Evolutionary conservation across 2,797 vertebrate genomes (phyloP).

Genomic region (Rhodeus uyekii): DNA sequence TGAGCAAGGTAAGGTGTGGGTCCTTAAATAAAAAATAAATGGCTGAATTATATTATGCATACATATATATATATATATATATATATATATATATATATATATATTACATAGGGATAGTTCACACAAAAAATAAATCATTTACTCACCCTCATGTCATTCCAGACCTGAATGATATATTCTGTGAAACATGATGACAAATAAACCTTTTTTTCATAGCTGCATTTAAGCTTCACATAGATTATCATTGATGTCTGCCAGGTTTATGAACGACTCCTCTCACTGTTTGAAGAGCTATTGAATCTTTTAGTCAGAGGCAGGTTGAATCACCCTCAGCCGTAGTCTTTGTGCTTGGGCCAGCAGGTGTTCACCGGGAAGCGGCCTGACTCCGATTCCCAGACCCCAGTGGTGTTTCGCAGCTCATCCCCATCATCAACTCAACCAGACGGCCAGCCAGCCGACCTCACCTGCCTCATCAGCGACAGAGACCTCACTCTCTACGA

Average conservation of each 20-base stretch:
- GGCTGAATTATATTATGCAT: no score
- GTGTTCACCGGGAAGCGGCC: constrained; percentile 95
- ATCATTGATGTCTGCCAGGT: neutral
- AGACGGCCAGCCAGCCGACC: constrained; percentile 78
- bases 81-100: no score
- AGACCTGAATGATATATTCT: neutral
- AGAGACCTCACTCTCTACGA: constrained; percentile 90
- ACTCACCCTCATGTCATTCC: neutral
- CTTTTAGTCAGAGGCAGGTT: constrained; percentile 36
- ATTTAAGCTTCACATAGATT: neutral
- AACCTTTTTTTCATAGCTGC: neutral
- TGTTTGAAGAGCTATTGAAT: neutral
- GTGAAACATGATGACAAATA: neutral
- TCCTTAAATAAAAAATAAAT: neutral
- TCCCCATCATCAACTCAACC: constrained; percentile 60
- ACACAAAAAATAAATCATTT: neutral
- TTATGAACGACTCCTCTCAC: neutral
- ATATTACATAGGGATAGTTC: no score
- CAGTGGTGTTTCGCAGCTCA: constrained; percentile 76
- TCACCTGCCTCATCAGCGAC: constrained; percentile 96
- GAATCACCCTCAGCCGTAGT: constrained; percentile 53
- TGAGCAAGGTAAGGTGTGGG: constrained; percentile 89
- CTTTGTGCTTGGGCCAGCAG: constrained; percentile 69
- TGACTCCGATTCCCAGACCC: constrained; percentile 81
- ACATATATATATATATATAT: no score